Percentiles rank a stretch among this genome's conserved stretches.
Evolutionary conservation across 2,113 vertebrate genomes (phyloP).

Genomic region (Phrynosoma platyrhinos): DNA sequence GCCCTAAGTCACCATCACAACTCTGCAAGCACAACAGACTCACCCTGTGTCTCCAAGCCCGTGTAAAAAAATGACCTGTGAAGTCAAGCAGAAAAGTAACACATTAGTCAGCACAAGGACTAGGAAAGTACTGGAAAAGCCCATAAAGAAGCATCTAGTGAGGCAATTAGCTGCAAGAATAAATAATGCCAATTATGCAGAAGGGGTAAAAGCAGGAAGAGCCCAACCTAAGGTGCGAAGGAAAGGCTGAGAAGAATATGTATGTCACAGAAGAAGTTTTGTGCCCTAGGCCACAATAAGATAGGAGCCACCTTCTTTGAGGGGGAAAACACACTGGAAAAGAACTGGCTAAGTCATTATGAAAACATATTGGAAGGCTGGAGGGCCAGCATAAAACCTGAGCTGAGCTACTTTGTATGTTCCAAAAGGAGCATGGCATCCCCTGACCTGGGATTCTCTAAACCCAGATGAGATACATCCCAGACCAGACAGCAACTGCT

Average conservation of each 20-base stretch:
- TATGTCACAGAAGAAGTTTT: not conserved
- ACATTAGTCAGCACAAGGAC: conserved; percentile 16
- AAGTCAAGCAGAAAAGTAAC: conserved; percentile 47
- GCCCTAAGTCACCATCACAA: not conserved
- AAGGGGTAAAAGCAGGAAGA: not conserved
- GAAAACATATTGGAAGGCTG: no score
- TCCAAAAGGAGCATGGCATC: not conserved
- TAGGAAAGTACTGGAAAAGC: not conserved
- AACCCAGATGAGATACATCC: not conserved
- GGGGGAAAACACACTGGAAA: not conserved
- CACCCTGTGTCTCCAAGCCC: conserved; percentile 97
- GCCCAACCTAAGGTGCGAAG: conserved; percentile 12
- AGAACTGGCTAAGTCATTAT: not conserved
- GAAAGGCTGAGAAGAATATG: not conserved
- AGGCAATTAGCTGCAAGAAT: conserved; percentile 50
- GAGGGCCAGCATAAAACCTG: no score
- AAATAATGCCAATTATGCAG: not conserved
- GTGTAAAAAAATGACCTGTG: conserved; percentile 97
- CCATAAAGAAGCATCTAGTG: not conserved
- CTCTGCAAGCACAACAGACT: conserved; percentile 62
- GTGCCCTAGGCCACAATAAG: not conserved
- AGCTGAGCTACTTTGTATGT: not conserved
- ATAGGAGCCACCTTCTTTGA: not conserved
- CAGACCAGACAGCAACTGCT: not conserved
- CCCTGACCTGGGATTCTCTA: not conserved